Evolutionary conservation across 2,797 vertebrate species (phyloP).

Genomic region (Lepilemur ruficaudatus): DNA sequence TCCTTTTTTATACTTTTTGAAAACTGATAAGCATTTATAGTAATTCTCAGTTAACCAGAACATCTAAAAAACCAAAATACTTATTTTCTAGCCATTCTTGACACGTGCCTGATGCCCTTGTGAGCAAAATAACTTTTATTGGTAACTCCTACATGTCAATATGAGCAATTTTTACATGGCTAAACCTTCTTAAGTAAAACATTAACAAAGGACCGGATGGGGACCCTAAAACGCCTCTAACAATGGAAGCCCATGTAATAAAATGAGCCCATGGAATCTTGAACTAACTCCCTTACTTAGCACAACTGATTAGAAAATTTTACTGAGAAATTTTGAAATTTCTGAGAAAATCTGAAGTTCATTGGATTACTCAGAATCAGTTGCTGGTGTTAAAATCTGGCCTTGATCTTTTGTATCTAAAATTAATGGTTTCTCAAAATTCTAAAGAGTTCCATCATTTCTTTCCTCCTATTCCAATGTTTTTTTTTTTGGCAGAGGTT

Average conservation of each 20-base stretch:
- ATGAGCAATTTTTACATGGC: background rate
- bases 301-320: background rate
- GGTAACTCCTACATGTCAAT: background rate
- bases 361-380: background rate
- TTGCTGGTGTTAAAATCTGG: background rate
- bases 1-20: background rate
- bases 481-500: background rate
- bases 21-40: background rate
- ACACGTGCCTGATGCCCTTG: background rate
- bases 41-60: background rate
- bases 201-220: background rate
- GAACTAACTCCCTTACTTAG: background rate
- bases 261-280: background rate
- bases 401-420: background rate
- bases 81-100: constrained; percentile 13
- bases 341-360: background rate
- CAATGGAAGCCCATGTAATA: background rate
- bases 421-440: constrained; percentile 41
- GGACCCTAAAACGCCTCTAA: background rate
- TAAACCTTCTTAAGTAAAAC: background rate
- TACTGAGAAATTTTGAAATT: background rate
- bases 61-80: background rate
- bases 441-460: background rate
- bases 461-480: background rate
- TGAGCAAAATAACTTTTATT: background rate